Conservation (phyloP, 2,797 vertebrate genomes). For the Alca torda region DNA sequence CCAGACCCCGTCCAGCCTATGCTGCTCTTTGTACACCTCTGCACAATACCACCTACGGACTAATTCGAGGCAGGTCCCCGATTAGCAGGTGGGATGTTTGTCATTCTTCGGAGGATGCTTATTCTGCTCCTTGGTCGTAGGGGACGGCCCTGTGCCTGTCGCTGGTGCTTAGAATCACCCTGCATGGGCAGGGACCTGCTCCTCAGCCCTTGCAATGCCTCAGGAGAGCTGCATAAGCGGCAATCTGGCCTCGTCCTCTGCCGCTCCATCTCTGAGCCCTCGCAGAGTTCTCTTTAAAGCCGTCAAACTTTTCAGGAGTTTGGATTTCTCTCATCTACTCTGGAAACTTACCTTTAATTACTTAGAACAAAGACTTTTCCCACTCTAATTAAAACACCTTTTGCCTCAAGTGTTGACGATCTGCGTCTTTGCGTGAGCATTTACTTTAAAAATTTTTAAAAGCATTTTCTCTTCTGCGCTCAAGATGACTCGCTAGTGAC, state of each 20-base stretch:
- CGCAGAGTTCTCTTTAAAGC: not conserved
- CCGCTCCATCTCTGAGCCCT: not conserved
- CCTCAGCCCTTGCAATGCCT: not conserved
- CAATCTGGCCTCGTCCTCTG: not conserved
- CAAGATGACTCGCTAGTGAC: conserved; percentile 6
- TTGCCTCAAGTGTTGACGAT: not conserved
- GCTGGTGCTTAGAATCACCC: not conserved
- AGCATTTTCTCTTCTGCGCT: not conserved
- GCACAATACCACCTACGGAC: not conserved
- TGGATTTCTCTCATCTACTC: not conserved
- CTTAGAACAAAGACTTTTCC: conserved; percentile 16
- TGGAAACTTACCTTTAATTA: conserved; percentile 10
- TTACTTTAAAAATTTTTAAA: conserved; percentile 21
- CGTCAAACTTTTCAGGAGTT: not conserved
- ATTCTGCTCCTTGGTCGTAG: not conserved
- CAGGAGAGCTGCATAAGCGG: not conserved
- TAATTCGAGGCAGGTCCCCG: not conserved
- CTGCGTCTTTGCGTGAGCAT: not conserved
- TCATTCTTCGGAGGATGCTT: not conserved
- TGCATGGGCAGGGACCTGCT: not conserved
- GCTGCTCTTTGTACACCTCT: not conserved
- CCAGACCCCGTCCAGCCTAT: not conserved
- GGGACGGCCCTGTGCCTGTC: not conserved
- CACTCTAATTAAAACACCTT: conserved; percentile 19
- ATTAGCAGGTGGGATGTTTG: not conserved